phyloP scores from a whole-genome alignment of 2,113 vertebrate species.

The Gymnocephalus cernua region DNA sequence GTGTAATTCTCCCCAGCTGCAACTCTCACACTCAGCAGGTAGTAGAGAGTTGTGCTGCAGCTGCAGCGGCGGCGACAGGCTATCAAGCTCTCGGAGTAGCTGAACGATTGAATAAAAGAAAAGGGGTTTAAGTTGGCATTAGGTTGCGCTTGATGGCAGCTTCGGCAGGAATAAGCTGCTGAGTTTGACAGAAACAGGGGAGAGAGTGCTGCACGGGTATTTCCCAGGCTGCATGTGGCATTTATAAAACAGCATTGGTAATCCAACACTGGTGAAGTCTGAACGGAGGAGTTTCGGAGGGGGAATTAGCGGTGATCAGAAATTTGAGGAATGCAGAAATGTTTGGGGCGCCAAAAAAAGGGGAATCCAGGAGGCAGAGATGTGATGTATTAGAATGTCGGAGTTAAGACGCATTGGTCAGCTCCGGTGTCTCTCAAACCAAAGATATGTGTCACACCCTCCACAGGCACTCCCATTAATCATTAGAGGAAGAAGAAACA shows the following conservation, averaged over 20 bases:
- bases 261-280: slow-evolving; percentile 64
- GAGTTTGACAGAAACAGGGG: slow-evolving; percentile 49
- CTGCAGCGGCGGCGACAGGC: slow-evolving; percentile 43
- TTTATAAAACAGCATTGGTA: slow-evolving; percentile 66
- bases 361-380: slow-evolving; percentile 44
- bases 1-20: slow-evolving; percentile 72
- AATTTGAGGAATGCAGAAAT: slow-evolving; percentile 76
- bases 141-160: slow-evolving; percentile 37
- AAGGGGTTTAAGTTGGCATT: slow-evolving; percentile 51
- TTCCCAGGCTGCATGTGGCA: slow-evolving; percentile 65
- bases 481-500: slow-evolving; percentile 42
- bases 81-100: slow-evolving; percentile 31
- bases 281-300: slow-evolving; percentile 42
- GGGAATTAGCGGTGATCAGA: slow-evolving; percentile 66
- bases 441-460: slow-evolving; percentile 68
- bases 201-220: slow-evolving; percentile 42
- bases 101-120: slow-evolving; percentile 47
- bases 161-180: slow-evolving; percentile 49
- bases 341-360: slow-evolving; percentile 46
- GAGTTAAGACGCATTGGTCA: slow-evolving; percentile 20
- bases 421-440: slow-evolving; percentile 54
- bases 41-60: slow-evolving; percentile 38
- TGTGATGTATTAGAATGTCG: slow-evolving; percentile 42
- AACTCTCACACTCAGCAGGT: slow-evolving; percentile 56
- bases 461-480: slow-evolving; percentile 58